phyloP scores from a whole-genome alignment of 2,113 vertebrate species.

The Syngnathus floridae region DNA sequence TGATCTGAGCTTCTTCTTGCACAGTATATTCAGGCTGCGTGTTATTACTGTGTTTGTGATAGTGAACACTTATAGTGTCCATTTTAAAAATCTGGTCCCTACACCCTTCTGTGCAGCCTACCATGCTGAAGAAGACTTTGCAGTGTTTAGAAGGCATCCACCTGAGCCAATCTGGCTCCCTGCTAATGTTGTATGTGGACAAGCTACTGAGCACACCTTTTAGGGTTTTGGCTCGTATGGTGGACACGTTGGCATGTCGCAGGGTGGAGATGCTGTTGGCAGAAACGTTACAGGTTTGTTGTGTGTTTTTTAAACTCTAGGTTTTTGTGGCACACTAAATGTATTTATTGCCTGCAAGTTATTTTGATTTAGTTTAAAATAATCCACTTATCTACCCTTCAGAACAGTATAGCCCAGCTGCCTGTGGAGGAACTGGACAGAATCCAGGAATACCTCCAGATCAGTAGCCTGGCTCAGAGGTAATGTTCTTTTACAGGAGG shows the following conservation, averaged over 20 bases:
- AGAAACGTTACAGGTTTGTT: slow-evolving; percentile 83
- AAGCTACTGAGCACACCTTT: slow-evolving; percentile 87
- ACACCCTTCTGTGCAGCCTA: slow-evolving; percentile 71
- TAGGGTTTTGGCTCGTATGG: slow-evolving; percentile 90
- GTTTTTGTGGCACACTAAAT: not conserved
- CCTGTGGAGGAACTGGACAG: slow-evolving; percentile 88
- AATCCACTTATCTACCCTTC: slow-evolving; percentile 23
- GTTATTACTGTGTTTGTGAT: not conserved
- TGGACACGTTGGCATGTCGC: slow-evolving; percentile 92
- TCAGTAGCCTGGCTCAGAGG: slow-evolving; percentile 86
- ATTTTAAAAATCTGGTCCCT: not conserved
- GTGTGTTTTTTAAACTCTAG: not conserved
- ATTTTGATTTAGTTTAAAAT: not conserved
- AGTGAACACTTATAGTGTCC: not conserved
- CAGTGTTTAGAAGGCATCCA: slow-evolving; percentile 98
- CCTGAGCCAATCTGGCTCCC: slow-evolving; percentile 92
- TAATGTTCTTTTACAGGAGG: slow-evolving; percentile 39
- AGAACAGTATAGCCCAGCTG: slow-evolving; percentile 89
- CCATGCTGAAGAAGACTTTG: slow-evolving; percentile 86
- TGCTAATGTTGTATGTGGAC: slow-evolving; percentile 89
- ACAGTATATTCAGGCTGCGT: not conserved
- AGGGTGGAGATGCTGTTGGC: slow-evolving; percentile 96
- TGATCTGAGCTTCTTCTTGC: not conserved
- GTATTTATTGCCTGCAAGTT: not conserved
- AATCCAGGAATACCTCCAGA: slow-evolving; percentile 91